phyloP scores from a whole-genome alignment of 2,113 vertebrate species.

The Calypte anna region DNA sequence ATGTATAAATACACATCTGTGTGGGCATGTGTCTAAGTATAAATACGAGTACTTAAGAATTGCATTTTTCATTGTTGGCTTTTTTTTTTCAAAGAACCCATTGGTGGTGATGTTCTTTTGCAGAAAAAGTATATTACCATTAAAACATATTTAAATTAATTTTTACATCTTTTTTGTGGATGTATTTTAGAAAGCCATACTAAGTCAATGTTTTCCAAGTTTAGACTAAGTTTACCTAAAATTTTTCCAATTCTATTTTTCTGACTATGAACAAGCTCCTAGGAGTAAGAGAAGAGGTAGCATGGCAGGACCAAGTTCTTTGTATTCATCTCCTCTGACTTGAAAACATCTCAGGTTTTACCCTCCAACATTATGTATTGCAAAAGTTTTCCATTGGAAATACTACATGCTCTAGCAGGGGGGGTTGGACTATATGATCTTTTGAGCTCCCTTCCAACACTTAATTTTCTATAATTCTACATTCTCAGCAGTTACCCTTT shows the following conservation, averaged over 20 bases:
- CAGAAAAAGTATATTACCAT: neutral
- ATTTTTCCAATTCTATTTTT: neutral
- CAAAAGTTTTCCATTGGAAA: conserved; percentile 8
- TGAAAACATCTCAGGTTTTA: neutral
- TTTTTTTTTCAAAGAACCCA: neutral
- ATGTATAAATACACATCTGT: neutral
- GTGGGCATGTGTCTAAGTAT: neutral
- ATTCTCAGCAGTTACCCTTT: conserved; percentile 16
- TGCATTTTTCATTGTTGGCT: neutral
- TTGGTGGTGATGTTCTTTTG: neutral
- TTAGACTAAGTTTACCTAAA: neutral
- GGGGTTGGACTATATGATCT: too few species aligned
- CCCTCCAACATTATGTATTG: neutral
- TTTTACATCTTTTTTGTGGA: neutral
- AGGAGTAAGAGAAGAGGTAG: neutral
- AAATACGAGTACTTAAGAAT: neutral
- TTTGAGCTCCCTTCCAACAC: too few species aligned
- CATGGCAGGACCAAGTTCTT: neutral
- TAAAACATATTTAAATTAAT: neutral
- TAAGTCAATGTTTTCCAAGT: neutral
- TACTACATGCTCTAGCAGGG: neutral
- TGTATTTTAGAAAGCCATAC: neutral
- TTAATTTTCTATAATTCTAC: too few species aligned
- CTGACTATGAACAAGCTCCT: neutral
- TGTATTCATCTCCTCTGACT: neutral